Evolutionary conservation across 2,888 invertebrate genomes (phyloP), one percentile per base, ranked within the genome.

Genomic region (Polymixis flavicincta): DNA sequence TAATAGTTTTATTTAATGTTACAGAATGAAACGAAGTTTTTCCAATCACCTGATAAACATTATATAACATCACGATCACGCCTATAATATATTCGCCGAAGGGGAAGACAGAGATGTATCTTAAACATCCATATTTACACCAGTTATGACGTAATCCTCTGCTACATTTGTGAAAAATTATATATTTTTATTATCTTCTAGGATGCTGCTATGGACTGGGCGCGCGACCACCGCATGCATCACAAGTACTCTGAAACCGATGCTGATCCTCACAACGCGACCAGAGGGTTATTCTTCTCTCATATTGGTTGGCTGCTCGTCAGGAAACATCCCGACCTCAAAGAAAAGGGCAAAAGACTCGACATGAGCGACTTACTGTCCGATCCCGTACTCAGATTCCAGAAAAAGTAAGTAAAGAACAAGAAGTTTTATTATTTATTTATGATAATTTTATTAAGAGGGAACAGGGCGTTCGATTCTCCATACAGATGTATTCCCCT

Each of bases 251-350:
- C 98, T 32, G 99, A 99, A 93, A 99, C 99, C 0, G 98, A 99
- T 92, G 99, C 99, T 0, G 99, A 99, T 95, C 99, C 99, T 0
- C 99, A 99, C 93, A 99, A 99, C 92, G 98, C 99, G 3, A 98
- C 97, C 5, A 97, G 99, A 45, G 99, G 99, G 17, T 99, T 99
- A 96, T 99, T 99, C 97, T 99, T 99, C 96, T 97, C 99, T 0
- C 99, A 99, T 94, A 97, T 99, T 88, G 99, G 99, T 77, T 99
- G 99, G 99, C 97, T 99, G 81, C 95, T 99, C 73, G 98, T 98
- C 89, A 97, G 98, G 88, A 99, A 99, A 93, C 99, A 99, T 92
- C 98, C 98, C 0, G 98, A 98, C 83, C 98, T 99, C 57, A 98
- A 97, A 92, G 97, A 96, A 81, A 99, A 99, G 93, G 99, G 99